phyloP scores from a whole-genome alignment of 1,140 invertebrate species.

The Idris sp. region DNA sequence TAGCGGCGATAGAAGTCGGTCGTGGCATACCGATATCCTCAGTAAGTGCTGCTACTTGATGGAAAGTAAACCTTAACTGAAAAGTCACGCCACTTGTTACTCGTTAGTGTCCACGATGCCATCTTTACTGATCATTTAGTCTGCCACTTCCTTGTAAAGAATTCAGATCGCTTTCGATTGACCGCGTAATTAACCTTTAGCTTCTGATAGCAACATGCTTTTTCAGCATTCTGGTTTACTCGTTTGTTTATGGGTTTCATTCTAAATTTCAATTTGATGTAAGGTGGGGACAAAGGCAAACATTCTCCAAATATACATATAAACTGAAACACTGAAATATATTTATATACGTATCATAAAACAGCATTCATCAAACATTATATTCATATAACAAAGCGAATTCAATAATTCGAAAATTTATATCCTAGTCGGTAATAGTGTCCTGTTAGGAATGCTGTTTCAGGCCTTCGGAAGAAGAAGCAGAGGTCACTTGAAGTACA shows the following conservation, averaged over 20 bases:
- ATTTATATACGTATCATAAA: no score
- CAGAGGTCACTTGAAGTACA: conserved; percentile 53
- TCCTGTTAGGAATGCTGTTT: conserved; percentile 60
- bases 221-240: conserved; percentile 21
- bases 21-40: conserved; percentile 74
- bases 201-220: conserved; percentile 27
- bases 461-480: conserved; percentile 55
- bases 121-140: conserved; percentile 71
- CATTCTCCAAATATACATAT: no score
- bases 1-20: conserved; percentile 70
- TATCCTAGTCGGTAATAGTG: conserved; percentile 37
- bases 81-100: conserved; percentile 76
- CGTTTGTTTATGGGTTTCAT: no score
- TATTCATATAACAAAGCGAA: conserved; percentile 45
- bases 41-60: conserved; percentile 56
- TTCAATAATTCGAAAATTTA: conserved; percentile 47
- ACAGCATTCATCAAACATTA: no score
- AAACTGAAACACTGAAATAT: no score
- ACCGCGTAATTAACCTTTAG: conserved; percentile 71
- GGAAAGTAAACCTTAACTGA: conserved; percentile 73
- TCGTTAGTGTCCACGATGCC: conserved; percentile 76
- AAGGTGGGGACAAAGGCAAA: no score
- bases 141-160: conserved; percentile 62
- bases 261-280: no score
- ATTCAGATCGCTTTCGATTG: conserved; percentile 68